Base-by-base conservation (phyloP, 2,888 invertebrate species). In the Diabrotica balteata region DNA sequence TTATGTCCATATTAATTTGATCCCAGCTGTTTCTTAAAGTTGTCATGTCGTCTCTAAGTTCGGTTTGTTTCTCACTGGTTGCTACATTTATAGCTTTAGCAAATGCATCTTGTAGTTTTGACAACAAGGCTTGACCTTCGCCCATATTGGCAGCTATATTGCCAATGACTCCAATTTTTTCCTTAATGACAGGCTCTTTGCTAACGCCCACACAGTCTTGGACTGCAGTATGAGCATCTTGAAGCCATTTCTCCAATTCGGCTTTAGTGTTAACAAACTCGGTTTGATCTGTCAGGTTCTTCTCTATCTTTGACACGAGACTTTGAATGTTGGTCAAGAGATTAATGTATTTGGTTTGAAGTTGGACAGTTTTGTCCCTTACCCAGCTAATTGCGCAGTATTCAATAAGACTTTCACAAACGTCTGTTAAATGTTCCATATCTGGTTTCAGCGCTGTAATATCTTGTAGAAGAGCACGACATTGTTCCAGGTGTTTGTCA, bases 201-300 rank as follows among this genome's bases (percentile, higher is more conserved):
- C 95, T 95, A 57, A 91, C 91, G 51, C 93, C 93, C 66, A 91
- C 88, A 76, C 95, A 96, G 72, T 93, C 92, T 78, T 93, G 91
- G 0, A 97, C 89, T 6, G 92, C 91, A 45, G 93, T 92, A 75
- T 93, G 92, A 44, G 94, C 93, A 49, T 90, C 89, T 66, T 90
- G 89, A 43, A 96, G 85, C 97, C 97, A 97, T 68, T 90, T 88
- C 73, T 93, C 91, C 75, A 96, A 87, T 76, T 94, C 92, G 69
- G 90, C 89, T 79, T 95, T 94, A 17, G 94, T 93, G 77, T 94
- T 94, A 7, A 94, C 87, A 82, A 96, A 96, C 80, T 96, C 95
- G 0, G 94, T 94, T 79, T 96, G 95, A 81, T 96, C 96, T 0
- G 94, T 93, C 0, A 97, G 85, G 82, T 94, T 95, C 85, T 95